phyloP scores from a whole-genome alignment of 2,113 vertebrate species.

The Pteruthius melanotis region DNA sequence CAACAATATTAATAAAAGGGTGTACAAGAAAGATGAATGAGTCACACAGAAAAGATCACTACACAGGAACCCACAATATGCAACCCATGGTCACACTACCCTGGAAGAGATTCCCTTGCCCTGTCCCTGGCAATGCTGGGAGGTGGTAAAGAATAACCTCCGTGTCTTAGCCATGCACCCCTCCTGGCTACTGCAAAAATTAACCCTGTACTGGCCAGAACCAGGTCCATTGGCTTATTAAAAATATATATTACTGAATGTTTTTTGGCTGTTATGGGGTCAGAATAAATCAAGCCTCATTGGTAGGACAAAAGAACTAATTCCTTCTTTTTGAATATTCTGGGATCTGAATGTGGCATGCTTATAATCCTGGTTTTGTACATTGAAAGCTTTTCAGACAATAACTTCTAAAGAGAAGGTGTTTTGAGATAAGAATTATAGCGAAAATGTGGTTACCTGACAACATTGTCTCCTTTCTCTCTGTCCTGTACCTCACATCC shows the following conservation, averaged over 20 bases:
- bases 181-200: neutral
- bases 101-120: neutral
- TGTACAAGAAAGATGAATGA: neutral
- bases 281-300: neutral
- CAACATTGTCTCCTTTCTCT: neutral
- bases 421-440: neutral
- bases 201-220: neutral
- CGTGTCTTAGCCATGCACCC: too few species aligned
- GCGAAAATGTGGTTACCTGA: neutral
- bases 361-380: neutral
- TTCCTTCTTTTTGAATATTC: neutral
- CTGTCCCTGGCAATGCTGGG: neutral
- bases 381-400: neutral
- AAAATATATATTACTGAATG: neutral
- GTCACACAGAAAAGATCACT: too few species aligned
- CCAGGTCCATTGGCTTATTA: neutral
- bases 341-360: neutral
- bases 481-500: neutral
- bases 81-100: too few species aligned
- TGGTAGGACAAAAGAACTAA: neutral
- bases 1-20: neutral
- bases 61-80: fast-evolving
- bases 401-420: neutral
- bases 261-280: neutral
- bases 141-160: neutral